These are phyloP conservation scores for Centropristis striata DNA, from an alignment of 2,113 vertebrate genomes.

Conservation along the genomic window DNA sequence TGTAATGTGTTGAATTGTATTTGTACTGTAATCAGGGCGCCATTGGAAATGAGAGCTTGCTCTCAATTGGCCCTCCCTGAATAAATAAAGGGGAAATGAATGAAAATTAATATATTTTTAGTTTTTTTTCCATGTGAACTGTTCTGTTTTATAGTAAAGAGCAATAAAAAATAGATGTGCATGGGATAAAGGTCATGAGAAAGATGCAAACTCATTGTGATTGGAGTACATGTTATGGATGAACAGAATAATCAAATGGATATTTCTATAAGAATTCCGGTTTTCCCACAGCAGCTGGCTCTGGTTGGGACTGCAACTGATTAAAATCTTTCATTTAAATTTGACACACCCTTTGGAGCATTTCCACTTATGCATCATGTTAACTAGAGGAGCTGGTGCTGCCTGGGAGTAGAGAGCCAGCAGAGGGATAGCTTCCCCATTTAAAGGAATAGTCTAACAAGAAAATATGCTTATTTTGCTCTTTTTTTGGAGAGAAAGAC, in stretches of 20 bases:
- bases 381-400: not conserved
- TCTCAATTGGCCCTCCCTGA: too few species aligned
- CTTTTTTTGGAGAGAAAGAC: too few species aligned
- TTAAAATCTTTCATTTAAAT: conserved; percentile 5
- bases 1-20: too few species aligned
- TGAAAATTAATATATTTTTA: too few species aligned
- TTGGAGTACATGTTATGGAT: conserved; percentile 1
- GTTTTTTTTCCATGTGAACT: not conserved
- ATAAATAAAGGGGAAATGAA: too few species aligned
- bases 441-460: too few species aligned
- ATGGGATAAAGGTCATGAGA: conserved; percentile 21
- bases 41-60: too few species aligned
- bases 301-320: not conserved
- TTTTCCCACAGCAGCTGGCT: not conserved
- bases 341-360: not conserved
- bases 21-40: too few species aligned
- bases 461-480: too few species aligned
- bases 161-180: not conserved
- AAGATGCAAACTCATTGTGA: not conserved
- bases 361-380: not conserved
- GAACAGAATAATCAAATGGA: not conserved
- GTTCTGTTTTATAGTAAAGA: too few species aligned
- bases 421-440: too few species aligned
- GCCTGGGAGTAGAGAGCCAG: too few species aligned
- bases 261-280: not conserved